phyloP scores from a whole-genome alignment of 1,140 invertebrate genomes.

The Orius insidiosus region DNA sequence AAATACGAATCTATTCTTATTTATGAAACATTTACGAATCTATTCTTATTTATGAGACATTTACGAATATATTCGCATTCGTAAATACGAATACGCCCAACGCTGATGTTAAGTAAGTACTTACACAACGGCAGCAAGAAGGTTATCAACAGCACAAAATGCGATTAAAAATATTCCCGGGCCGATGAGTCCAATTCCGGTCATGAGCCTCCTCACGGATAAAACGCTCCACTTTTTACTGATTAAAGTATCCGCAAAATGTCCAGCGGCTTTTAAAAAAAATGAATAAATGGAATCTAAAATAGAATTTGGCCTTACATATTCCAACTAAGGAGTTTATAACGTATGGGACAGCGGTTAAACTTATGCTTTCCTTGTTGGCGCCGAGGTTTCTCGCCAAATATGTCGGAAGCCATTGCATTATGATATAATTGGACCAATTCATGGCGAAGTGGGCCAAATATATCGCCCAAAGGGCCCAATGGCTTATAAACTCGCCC shows the following conservation, averaged over 20 bases:
- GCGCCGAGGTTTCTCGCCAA: slow-evolving; percentile 46
- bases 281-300: slow-evolving; percentile 6
- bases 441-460: slow-evolving; percentile 71
- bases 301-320: slow-evolving; percentile 29
- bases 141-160: slow-evolving; percentile 55
- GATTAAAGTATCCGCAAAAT: slow-evolving; percentile 53
- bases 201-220: slow-evolving; percentile 58
- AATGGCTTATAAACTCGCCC: slow-evolving; percentile 49
- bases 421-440: slow-evolving; percentile 69
- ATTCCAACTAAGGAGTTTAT: slow-evolving; percentile 58
- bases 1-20: too few species aligned
- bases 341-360: slow-evolving; percentile 60
- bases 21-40: too few species aligned
- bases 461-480: slow-evolving; percentile 62
- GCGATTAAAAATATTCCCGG: slow-evolving; percentile 53
- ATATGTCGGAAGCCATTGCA: slow-evolving; percentile 71
- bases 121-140: slow-evolving; percentile 51
- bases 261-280: slow-evolving; percentile 44
- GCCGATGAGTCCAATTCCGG: slow-evolving; percentile 53
- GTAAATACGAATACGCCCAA: too few species aligned
- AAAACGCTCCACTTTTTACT: slow-evolving; percentile 47
- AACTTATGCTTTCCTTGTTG: slow-evolving; percentile 51
- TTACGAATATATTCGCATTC: too few species aligned
- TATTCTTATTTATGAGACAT: too few species aligned
- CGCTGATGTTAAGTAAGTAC: too few species aligned